phyloP scores from a whole-genome alignment of 2,797 vertebrate species.

The Otus scops region DNA sequence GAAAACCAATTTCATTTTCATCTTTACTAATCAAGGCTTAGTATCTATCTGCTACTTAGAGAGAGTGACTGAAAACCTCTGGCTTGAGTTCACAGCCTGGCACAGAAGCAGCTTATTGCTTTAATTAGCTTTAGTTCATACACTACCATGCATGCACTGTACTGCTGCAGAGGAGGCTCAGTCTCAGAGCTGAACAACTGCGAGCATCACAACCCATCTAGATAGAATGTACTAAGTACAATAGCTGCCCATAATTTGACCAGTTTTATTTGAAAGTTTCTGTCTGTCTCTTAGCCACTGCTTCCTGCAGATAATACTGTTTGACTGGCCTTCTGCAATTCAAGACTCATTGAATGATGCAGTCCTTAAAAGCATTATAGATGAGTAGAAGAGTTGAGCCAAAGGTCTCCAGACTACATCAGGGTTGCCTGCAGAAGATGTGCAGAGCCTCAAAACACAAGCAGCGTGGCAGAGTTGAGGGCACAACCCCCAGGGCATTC shows the following conservation, averaged over 20 bases:
- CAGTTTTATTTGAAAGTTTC: not conserved
- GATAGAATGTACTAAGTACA: not conserved
- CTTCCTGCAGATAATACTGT: not conserved
- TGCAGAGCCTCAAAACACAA: not conserved
- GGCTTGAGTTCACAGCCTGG: constrained; percentile 1
- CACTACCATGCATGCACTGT: not conserved
- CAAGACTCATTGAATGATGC: not conserved
- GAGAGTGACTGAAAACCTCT: not conserved
- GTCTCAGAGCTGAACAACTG: not conserved
- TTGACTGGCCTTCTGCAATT: not conserved
- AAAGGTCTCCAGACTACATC: not conserved
- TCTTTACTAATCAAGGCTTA: constrained; percentile 5
- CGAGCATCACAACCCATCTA: not conserved
- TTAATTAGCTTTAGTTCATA: constrained; percentile 28
- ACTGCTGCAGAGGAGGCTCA: not conserved
- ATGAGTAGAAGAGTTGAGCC: not conserved
- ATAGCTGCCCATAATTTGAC: not conserved
- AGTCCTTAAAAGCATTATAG: not conserved
- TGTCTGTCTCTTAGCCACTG: not conserved
- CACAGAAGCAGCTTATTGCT: constrained; percentile 8
- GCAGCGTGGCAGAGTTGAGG: not conserved
- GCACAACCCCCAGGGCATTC: not conserved
- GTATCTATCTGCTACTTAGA: not conserved
- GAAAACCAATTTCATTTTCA: not conserved
- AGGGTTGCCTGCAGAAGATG: not conserved